Base-by-base conservation (phyloP, 2,797 vertebrate species). In the Discoglossus pictus region DNA sequence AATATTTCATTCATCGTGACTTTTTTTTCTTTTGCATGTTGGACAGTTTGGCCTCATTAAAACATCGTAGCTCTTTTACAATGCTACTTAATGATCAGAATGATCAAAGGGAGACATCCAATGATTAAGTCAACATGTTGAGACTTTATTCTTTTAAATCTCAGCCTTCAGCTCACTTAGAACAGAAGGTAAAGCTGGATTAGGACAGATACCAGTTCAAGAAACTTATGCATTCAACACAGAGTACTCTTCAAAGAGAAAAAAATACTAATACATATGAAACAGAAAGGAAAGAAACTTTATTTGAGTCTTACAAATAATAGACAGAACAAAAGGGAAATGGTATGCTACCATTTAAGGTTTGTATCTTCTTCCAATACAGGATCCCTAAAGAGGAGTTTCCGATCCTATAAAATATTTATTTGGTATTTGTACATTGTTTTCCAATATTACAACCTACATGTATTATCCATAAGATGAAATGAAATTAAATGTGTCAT, bases 1-100 rank as follows among this genome's bases (percentile, higher is more conserved):
- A 50, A 44, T 55, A 17, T 64, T 76, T 75, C 58, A 31, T 71
- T 73, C 73, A 65, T 35, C 55, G 58, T 51, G 61, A 60, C 31
- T 65, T 74, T 21, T 35, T 25, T 25, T 76, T 35, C 21, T 25
- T 76, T 72, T 76, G 68, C 2, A 50, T 56, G 52, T 46, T 0
- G 4, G 24, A 70, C 67, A 73, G 75, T 78, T 77, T 79, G 72
- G 53, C 68, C 79, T 65, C 73, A n/a, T 69, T 12, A 23, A 48
- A 65, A 53, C 27, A 42, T 2, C 0, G 31, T 18, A 65, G 67
- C 3, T 44, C 61, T 64, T 61, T 70, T 65, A 59, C 65, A 69
- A 62, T 4, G 47, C 34, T 39, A 65, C 11, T 75, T 63, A 70
- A 68, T 42, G 27, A 3, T 2, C 38, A 16, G 31, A 24, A 59